Conservation (phyloP, 1,140 invertebrate species). For the Epicauta chinensis region DNA sequence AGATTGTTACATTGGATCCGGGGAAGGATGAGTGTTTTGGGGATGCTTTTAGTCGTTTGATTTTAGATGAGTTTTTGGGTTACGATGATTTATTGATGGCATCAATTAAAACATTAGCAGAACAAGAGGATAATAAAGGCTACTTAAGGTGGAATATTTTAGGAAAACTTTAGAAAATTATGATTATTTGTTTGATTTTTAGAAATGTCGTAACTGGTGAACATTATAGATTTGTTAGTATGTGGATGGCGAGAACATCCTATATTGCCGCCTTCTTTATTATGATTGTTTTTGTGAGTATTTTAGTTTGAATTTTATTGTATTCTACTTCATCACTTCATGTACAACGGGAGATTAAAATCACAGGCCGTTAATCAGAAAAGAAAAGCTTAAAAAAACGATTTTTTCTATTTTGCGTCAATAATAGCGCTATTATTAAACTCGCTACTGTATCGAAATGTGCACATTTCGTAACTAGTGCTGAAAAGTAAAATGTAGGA, state of each 20-base stretch:
- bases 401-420: too few relatives aligned
- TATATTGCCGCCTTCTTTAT: constrained; percentile 93
- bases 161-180: background rate
- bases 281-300: constrained; percentile 98
- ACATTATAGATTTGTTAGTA: constrained; percentile 95
- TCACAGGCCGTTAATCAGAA: too few relatives aligned
- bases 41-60: constrained; percentile 80
- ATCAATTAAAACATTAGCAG: constrained; percentile 89
- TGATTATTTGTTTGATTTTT: constrained; percentile 34
- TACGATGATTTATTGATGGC: constrained; percentile 97
- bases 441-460: too few relatives aligned
- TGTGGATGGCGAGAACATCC: constrained; percentile 89
- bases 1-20: constrained; percentile 88
- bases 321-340: too few relatives aligned
- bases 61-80: constrained; percentile 89
- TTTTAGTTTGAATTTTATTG: constrained; percentile 6
- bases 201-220: constrained; percentile 98
- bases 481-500: too few relatives aligned
- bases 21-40: constrained; percentile 87
- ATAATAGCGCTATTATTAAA: too few relatives aligned
- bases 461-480: too few relatives aligned
- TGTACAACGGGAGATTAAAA: too few relatives aligned
- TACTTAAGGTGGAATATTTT: constrained; percentile 61
- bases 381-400: too few relatives aligned
- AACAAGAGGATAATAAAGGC: constrained; percentile 95